These are phyloP conservation scores for Taeniopygia guttata DNA, from an alignment of 2,797 vertebrate genomes.

Conservation along the genomic window DNA sequence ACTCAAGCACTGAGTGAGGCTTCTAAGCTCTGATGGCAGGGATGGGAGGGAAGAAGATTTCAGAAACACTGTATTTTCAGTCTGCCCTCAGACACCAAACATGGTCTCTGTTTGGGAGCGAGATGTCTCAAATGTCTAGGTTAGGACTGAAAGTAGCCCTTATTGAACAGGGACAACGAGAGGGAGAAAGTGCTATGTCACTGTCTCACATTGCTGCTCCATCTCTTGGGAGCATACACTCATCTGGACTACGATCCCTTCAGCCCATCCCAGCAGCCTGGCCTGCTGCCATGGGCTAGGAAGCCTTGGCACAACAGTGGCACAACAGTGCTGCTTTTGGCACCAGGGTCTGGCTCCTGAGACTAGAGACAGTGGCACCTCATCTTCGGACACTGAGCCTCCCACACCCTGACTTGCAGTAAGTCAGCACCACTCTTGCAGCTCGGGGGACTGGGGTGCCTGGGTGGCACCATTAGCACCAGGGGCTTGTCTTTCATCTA, in stretches of 20 bases:
- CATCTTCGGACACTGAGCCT: not conserved
- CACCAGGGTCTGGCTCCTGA: not conserved
- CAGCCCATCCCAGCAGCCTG: not conserved
- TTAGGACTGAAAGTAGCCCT: not conserved
- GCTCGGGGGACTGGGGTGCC: not conserved
- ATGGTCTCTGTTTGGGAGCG: not conserved
- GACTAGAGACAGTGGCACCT: not conserved
- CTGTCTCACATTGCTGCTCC: not conserved
- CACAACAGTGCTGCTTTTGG: not conserved
- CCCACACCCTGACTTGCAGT: fast-evolving
- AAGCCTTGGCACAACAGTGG: not conserved
- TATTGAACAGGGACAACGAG: fast-evolving
- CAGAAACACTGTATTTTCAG: not conserved
- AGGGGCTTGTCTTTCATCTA: not conserved
- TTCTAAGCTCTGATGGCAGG: not conserved
- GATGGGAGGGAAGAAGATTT: not conserved
- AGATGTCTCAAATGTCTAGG: not conserved
- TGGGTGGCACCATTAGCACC: fast-evolving
- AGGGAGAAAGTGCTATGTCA: not conserved
- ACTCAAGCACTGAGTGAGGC: not conserved
- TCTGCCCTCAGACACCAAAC: not conserved
- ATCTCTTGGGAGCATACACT: not conserved
- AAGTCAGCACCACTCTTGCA: not conserved
- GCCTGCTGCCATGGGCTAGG: not conserved
- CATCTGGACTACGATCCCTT: not conserved